Base-by-base conservation (phyloP, 2,888 invertebrate species). In the Eurois occulta region DNA sequence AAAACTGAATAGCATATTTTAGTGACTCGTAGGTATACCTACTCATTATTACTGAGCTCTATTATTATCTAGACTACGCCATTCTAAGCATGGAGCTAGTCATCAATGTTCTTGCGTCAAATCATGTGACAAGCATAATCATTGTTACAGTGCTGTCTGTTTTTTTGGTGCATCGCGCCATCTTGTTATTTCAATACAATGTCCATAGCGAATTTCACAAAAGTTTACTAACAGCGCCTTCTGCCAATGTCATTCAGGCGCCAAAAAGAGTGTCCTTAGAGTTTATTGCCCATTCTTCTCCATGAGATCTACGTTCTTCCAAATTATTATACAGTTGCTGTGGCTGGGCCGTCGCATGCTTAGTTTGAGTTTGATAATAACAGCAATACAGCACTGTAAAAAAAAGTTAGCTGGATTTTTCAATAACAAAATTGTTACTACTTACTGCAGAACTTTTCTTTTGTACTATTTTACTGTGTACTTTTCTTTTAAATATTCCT, bases 1-100 rank as follows among this genome's bases (percentile, higher is more conserved):
- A 38, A 16, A 62, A 48, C 18, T 73, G 38, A 73, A 75, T 48
- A 16, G 60, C 24, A 41, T 73, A 70, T 24, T 72, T 71, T 8
- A 52, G 16, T 52, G 46, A n/a, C 43, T 35, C 8, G 52, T 35
- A 11, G 4, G 52, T n/a, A n/a, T 35, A 24, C 21, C 10, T 35
- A 52, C 11, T n/a, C 55, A 55, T 55, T 5, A 55, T 55, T 55
- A 55, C 55, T 13, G 13, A n/a, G n/a, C 55, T 55, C 55, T 52
- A 10, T 48, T 48, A 24, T 10, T 24, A 52, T 52, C 24, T 24
- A 0, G 52, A 1, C 52, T 41, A 21, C 28, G n/a, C 21, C n/a
- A 41, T 55, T 28, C 6, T n/a, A 55, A 55, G 38, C 18, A 52
- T 38, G 1, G 21, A 35, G 43, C 24, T 18, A 43, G 60, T 32